Base-by-base conservation (phyloP, 1,140 invertebrate species). In the Dryas iulia region DNA sequence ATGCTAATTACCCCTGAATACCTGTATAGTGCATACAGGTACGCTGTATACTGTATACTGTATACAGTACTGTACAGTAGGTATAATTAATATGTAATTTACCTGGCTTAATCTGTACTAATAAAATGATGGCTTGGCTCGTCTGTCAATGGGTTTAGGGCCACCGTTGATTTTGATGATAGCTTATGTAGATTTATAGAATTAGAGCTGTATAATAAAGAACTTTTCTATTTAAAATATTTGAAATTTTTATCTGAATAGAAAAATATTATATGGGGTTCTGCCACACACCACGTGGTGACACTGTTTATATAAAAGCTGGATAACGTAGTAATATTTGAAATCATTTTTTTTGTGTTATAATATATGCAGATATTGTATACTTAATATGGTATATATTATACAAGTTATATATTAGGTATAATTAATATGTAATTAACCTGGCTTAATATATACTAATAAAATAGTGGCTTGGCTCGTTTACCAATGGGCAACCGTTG, bases 1-100 rank as follows among this genome's bases (percentile, higher is more conserved):
- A 74, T 74, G 72, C 60, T 74, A 74, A 74, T 74, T 63, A 67
- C 60, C 12, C 63, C 59, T 67, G 62, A 73, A 73, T 64, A 67
- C 72, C 56, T 62, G 59, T n/a, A n/a, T n/a, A n/a, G n/a, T n/a
- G n/a, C n/a, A n/a, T n/a, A n/a, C 66, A 53, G 23, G 33, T 39
- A 39, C 10, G 0, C 21, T 25, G n/a, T 18, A 3, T 28, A 28
- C 26, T 28, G 26, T 3, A 12, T 47, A 21, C 8, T 26, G 33
- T 62, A 62, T 53, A 47, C 18, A 2, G 14, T 47, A 21, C 8
- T 26, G 33, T 62, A 62, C 30, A 47, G 10, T 25, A 12, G 24
- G n/a, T 62, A 54, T 54, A 62, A 65, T 56, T 65, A 65, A 65
- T 65, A 57, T 23, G 52, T 25, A 35, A 33, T 53, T 64, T 56